Evolutionary conservation across 2,797 vertebrate species (phyloP).

Genomic region (Eulemur albifrons): DNA sequence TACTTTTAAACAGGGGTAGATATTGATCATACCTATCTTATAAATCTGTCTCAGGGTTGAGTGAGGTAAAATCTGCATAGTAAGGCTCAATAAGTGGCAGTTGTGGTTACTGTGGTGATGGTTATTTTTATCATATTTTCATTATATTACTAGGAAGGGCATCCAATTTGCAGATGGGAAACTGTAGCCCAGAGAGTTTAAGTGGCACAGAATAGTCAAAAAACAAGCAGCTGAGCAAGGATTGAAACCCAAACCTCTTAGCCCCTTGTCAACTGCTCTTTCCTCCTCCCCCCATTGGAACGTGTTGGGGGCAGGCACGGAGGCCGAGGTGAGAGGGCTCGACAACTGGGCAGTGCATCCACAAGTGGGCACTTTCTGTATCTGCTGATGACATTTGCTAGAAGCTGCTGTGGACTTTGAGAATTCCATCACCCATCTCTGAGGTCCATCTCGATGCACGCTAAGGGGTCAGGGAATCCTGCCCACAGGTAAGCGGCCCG

Average conservation of each 20-base stretch:
- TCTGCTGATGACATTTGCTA: background rate
- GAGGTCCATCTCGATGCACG: background rate
- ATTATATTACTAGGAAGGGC: background rate
- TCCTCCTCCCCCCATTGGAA: background rate
- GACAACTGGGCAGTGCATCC: too few species aligned
- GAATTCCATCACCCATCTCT: background rate
- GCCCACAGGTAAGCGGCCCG: background rate
- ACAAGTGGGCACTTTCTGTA: background rate
- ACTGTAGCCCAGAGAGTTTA: background rate
- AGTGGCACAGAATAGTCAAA: background rate
- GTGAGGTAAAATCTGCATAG: background rate
- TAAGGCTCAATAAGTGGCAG: background rate
- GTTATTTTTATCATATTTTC: background rate
- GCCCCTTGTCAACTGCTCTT: background rate
- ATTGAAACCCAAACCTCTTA: background rate
- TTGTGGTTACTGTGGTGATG: background rate
- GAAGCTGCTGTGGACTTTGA: background rate
- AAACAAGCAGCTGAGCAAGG: background rate
- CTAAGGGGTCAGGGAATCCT: background rate
- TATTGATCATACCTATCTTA: background rate
- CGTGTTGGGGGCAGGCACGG: fast-evolving
- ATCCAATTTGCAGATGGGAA: background rate
- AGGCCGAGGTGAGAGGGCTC: background rate
- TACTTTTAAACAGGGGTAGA: background rate
- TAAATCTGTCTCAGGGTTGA: background rate